phyloP scores from a whole-genome alignment of 1,140 invertebrate species.

The Chironomus striatipennis region DNA sequence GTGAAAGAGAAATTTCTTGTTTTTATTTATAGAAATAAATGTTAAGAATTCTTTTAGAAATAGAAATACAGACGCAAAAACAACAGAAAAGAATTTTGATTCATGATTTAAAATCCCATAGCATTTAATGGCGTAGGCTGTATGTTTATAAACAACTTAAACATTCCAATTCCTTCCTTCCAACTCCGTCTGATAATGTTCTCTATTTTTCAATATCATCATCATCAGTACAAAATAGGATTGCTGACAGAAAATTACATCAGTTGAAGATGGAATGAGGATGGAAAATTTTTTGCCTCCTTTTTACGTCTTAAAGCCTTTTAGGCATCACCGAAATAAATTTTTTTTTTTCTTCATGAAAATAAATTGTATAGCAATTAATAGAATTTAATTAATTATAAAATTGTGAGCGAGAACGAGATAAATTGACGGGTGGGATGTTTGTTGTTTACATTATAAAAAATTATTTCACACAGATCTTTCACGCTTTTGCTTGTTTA shows the following conservation, averaged over 20 bases:
- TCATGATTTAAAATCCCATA: no score
- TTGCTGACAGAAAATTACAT: no score
- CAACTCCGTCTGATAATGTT: no score
- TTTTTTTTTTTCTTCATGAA: neutral
- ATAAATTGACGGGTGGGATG: neutral
- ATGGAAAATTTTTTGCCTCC: neutral
- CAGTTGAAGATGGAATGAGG: no score
- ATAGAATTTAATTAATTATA: constrained; percentile 15
- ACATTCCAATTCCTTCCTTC: no score
- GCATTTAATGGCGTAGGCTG: no score
- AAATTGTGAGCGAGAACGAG: neutral
- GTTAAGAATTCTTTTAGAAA: no score
- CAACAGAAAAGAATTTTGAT: no score
- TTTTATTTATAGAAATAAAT: neutral
- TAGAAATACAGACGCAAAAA: no score
- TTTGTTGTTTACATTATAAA: neutral
- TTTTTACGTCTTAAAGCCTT: neutral
- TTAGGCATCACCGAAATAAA: neutral
- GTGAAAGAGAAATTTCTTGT: neutral
- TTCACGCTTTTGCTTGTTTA: neutral
- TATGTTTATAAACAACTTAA: no score
- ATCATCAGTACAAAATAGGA: neutral
- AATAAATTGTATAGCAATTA: constrained; percentile 2
- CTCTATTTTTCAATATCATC: neutral
- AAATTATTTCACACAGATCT: neutral